Percentiles rank a stretch among this genome's conserved stretches.
Evolutionary conservation across 1,140 invertebrate genomes (phyloP).

Genomic region (Melanaphis sacchari): DNA sequence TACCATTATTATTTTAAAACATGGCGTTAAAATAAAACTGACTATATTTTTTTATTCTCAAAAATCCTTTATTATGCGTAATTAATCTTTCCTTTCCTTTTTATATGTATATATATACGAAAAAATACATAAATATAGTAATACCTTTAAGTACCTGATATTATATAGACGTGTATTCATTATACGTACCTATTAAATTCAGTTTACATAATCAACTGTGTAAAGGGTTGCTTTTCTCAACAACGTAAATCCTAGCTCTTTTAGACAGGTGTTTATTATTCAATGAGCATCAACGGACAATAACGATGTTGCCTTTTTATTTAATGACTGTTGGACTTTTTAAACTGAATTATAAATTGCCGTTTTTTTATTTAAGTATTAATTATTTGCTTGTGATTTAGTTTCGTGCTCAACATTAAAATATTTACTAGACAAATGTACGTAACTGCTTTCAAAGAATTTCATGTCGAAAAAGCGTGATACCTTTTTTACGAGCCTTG

Average conservation of each 20-base stretch:
- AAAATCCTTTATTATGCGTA: background rate
- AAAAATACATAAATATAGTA: background rate
- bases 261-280: constrained; percentile 29
- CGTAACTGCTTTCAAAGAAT: background rate
- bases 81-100: background rate
- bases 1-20: background rate
- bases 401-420: background rate
- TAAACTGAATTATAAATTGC: background rate
- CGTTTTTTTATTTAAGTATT: background rate
- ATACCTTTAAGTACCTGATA: background rate
- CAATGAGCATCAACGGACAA: background rate
- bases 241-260: background rate
- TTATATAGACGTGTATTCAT: background rate
- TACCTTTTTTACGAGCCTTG: background rate
- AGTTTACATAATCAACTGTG: background rate
- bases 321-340: background rate
- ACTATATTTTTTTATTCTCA: background rate
- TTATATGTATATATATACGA: background rate
- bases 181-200: background rate
- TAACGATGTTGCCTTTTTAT: background rate
- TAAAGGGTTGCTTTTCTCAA: background rate
- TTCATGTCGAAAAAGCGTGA: background rate
- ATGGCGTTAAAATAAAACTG: background rate
- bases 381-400: background rate
- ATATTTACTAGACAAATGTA: background rate